Conservation (phyloP, 1,140 invertebrate genomes). For the Mamestra configurata region DNA sequence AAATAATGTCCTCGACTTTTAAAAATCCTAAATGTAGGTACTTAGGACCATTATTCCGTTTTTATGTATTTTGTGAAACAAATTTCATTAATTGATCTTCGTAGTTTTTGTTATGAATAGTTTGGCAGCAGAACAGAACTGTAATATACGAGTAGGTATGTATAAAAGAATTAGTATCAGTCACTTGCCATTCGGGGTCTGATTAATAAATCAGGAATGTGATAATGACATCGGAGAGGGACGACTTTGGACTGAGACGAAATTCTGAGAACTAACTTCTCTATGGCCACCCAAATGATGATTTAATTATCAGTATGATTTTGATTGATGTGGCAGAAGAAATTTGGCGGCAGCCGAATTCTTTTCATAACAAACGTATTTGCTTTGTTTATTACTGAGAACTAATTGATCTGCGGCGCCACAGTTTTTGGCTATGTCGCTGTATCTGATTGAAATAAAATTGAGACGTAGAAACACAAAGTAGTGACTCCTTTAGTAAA, state of each 20-base stretch:
- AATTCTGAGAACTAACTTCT: constrained; percentile 81
- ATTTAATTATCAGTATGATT: constrained; percentile 88
- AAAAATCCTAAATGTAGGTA: too few relatives aligned
- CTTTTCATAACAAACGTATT: constrained; percentile 81
- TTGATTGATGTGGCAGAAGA: constrained; percentile 87
- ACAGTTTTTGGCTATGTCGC: constrained; percentile 76
- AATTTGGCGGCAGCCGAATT: constrained; percentile 79
- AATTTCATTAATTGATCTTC: background rate
- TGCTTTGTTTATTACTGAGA: constrained; percentile 86
- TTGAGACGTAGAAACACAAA: background rate
- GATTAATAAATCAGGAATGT: constrained; percentile 88
- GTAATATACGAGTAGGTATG: background rate
- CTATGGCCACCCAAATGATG: constrained; percentile 88
- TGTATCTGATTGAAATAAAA: constrained; percentile 62
- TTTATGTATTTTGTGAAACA: too few relatives aligned
- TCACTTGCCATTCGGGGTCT: constrained; percentile 70
- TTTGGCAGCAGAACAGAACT: background rate
- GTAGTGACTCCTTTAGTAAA: too few relatives aligned
- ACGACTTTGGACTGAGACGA: constrained; percentile 56
- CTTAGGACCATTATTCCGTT: too few relatives aligned
- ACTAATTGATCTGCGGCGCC: constrained; percentile 86
- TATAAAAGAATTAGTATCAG: constrained; percentile 18
- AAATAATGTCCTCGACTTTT: background rate
- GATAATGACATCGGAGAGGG: constrained; percentile 74
- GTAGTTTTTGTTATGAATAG: background rate